These are phyloP conservation scores for human (Homo sapiens) DNA, from an alignment of 2,113 vertebrate species.

Conservation along the genomic window GRCh38 chr11:97016501-97017000, in stretches of 20 bases:
- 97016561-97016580: not conserved
- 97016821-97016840: not conserved
- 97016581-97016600: not conserved
- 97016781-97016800: not conserved
- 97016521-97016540: not conserved
- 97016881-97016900: not conserved
- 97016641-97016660: not conserved
- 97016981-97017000: not conserved
- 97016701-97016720: not conserved
- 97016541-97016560: not conserved
- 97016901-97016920: not conserved
- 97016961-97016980: conserved; percentile 5
- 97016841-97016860: not conserved
- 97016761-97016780: not conserved
- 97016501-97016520: accelerated
- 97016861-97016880: not conserved
- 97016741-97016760: not conserved
- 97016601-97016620: not conserved
- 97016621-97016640: not conserved
- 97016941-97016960: not conserved
- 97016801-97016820: not conserved
- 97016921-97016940: not conserved
- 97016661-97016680: not conserved
- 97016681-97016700: not conserved
- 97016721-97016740: not conserved